These are phyloP conservation scores for Spongilla lacustris DNA, from an alignment of 37 sponge, comb jelly and placozoan genomes.

Conservation along the genomic window DNA sequence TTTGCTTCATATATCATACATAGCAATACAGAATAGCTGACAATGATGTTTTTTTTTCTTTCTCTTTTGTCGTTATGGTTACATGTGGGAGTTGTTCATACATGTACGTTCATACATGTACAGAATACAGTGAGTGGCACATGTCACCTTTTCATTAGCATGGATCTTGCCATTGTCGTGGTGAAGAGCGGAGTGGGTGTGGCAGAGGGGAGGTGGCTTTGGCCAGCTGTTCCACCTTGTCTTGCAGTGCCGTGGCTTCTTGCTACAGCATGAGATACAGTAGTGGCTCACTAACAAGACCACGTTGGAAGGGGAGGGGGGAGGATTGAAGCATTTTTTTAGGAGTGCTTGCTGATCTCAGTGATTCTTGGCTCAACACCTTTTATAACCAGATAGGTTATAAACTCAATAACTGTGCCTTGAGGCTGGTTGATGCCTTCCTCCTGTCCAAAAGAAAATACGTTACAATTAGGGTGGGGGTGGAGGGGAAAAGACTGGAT, in stretches of 20 bases:
- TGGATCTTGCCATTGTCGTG: not conserved
- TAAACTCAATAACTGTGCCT: constrained; percentile 39
- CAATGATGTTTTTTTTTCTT: not conserved
- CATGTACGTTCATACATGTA: not conserved
- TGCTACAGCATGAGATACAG: constrained; percentile 12
- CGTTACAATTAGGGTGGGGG: too few relatives aligned
- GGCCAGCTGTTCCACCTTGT: constrained; percentile 3
- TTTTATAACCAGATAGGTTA: constrained; percentile 40
- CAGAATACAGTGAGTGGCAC: not conserved
- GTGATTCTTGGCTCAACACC: constrained; percentile 67
- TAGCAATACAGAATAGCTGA: constrained; percentile 27
- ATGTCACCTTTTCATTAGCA: not conserved
- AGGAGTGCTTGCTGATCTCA: too few relatives aligned
- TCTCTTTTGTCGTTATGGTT: not conserved
- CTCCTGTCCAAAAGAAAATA: constrained; percentile 62
- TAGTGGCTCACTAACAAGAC: too few relatives aligned
- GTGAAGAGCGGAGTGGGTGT: not conserved
- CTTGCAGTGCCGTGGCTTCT: not conserved
- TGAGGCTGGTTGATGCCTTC: constrained; percentile 68
- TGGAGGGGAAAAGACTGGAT: too few relatives aligned
- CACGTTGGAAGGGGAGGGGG: not conserved
- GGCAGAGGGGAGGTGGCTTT: not conserved
- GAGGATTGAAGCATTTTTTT: not conserved
- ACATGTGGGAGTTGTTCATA: not conserved
- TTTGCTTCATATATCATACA: constrained; percentile 40